phyloP scores from a whole-genome alignment of 2,797 vertebrate genomes.

The Peromyscus nudipes region DNA sequence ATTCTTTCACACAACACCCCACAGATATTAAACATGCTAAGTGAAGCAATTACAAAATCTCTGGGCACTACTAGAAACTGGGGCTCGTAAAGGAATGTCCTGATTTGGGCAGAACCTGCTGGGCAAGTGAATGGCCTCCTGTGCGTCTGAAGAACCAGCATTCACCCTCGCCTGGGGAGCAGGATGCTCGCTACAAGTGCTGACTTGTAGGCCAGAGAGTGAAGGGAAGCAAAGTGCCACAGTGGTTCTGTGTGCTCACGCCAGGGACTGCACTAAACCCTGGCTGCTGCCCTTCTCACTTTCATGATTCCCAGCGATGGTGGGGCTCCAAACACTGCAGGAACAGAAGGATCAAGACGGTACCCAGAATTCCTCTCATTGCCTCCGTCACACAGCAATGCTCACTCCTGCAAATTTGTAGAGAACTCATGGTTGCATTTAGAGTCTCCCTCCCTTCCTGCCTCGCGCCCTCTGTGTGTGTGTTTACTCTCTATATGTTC shows the following conservation, averaged over 20 bases:
- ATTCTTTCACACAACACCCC: not conserved
- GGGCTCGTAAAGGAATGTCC: not conserved
- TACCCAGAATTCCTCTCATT: not conserved
- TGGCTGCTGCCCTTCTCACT: not conserved
- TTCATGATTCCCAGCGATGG: not conserved
- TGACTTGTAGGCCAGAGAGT: not conserved
- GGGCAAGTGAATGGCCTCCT: not conserved
- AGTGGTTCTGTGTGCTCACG: not conserved
- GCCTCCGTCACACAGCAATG: not conserved
- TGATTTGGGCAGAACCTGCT: slow-evolving; percentile 22
- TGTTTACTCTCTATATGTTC: not conserved
- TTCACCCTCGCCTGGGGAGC: not conserved
- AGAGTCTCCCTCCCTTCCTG: not conserved
- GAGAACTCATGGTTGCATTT: no score
- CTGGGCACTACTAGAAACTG: not conserved
- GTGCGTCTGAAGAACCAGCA: not conserved
- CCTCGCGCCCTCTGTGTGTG: not conserved
- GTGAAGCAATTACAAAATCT: not conserved
- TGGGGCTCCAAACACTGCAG: not conserved
- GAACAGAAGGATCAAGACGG: not conserved
- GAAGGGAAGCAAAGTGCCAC: not conserved
- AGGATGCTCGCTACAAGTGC: not conserved
- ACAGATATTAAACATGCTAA: not conserved
- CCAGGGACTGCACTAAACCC: not conserved
- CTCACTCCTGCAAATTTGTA: not conserved